These are phyloP conservation scores for Hydrocynus forskahlii DNA, from an alignment of 2,797 vertebrate genomes.

Conservation along the genomic window DNA sequence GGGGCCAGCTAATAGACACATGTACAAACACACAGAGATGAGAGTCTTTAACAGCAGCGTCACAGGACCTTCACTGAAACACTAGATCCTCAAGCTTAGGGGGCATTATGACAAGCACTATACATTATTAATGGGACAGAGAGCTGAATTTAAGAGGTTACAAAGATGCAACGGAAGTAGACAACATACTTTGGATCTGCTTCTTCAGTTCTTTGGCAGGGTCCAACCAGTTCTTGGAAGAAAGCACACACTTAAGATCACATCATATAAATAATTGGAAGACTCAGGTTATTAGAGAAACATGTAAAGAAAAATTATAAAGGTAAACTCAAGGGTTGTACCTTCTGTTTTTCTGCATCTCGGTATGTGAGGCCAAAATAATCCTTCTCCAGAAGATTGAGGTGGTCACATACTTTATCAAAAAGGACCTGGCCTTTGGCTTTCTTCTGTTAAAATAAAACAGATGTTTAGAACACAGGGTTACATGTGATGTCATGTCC, in stretches of 20 bases:
- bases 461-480: neutral
- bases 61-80: neutral
- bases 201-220: slow-evolving; percentile 97
- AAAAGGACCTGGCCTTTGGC: slow-evolving; percentile 90
- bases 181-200: slow-evolving; percentile 88
- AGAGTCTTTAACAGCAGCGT: neutral
- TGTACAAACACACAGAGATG: slow-evolving; percentile 4
- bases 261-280: slow-evolving; percentile 10
- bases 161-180: neutral
- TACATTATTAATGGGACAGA: neutral
- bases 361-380: slow-evolving; percentile 94
- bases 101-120: neutral
- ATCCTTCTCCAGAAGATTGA: slow-evolving; percentile 96
- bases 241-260: slow-evolving; percentile 44
- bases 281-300: neutral
- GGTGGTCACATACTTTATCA: slow-evolving; percentile 95
- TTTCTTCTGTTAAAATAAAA: slow-evolving; percentile 82
- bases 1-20: slow-evolving; percentile 83
- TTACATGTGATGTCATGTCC: no score
- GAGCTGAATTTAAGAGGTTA: no score
- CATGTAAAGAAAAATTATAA: no score
- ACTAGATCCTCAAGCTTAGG: neutral
- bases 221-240: slow-evolving; percentile 94
- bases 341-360: slow-evolving; percentile 96
- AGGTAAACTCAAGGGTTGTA: slow-evolving; percentile 55